Conservation (phyloP, 2,888 invertebrate species). For the Netelia inedita region DNA sequence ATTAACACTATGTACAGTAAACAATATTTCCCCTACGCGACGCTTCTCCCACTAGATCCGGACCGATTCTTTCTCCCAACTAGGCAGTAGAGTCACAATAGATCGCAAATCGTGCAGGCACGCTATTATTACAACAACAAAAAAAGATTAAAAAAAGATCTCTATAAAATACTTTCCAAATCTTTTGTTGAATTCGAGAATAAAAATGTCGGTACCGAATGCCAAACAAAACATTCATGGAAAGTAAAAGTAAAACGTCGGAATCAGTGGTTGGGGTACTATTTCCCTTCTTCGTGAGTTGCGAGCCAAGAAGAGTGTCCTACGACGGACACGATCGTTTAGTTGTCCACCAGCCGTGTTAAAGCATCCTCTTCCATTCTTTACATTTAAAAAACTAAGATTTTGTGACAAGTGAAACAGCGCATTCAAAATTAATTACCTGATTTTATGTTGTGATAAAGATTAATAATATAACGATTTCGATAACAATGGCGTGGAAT, state of each 20-base stretch:
- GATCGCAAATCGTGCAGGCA: neutral
- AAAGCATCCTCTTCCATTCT: slow-evolving; percentile 2
- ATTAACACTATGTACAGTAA: neutral
- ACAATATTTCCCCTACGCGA: neutral
- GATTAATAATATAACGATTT: neutral
- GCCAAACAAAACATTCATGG: neutral
- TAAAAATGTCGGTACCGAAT: neutral
- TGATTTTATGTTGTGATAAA: neutral
- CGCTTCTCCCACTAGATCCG: neutral
- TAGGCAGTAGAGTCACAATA: neutral
- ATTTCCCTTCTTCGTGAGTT: neutral
- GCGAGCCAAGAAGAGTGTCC: slow-evolving; percentile 11
- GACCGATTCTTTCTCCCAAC: neutral
- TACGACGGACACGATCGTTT: slow-evolving; percentile 13
- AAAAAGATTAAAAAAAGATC: neutral
- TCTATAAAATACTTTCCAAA: no score
- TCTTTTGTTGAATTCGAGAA: no score
- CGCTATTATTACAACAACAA: neutral
- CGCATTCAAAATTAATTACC: neutral
- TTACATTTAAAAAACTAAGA: neutral
- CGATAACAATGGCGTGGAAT: slow-evolving; percentile 36
- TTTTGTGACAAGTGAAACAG: neutral
- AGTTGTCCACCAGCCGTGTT: slow-evolving; percentile 33
- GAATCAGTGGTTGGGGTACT: neutral
- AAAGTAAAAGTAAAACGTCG: neutral